These are phyloP conservation scores for Aphelinus atriplicis DNA, from an alignment of 1,140 invertebrate genomes.

Conservation along the genomic window DNA sequence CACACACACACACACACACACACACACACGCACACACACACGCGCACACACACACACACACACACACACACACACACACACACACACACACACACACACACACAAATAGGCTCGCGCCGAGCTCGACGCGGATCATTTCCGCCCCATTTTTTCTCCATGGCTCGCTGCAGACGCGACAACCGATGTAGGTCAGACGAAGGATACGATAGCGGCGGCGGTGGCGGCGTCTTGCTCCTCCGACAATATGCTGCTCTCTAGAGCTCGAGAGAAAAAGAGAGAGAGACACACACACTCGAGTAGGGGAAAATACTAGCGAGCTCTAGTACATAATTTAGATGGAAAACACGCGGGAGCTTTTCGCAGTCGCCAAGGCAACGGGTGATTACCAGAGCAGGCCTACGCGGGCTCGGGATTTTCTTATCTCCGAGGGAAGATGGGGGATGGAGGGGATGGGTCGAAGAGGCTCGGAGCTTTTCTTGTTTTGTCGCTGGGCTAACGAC, in stretches of 20 bases:
- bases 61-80: too few relatives aligned
- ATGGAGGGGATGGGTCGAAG: too few relatives aligned
- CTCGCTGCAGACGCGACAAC: not conserved
- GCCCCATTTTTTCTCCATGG: not conserved
- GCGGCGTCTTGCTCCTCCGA: not conserved
- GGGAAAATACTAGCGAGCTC: not conserved
- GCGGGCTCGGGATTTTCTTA: too few relatives aligned
- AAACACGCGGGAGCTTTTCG: constrained; percentile 24
- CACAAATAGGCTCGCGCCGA: not conserved
- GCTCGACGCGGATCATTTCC: not conserved
- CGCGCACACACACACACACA: too few relatives aligned
- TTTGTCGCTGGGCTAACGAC: too few relatives aligned
- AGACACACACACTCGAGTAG: not conserved
- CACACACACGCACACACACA: too few relatives aligned
- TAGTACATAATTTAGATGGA: constrained; percentile 34
- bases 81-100: too few relatives aligned
- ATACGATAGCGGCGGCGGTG: not conserved
- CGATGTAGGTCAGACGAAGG: constrained; percentile 27
- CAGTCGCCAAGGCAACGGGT: constrained; percentile 39
- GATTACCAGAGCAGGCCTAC: constrained; percentile 37
- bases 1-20: too few relatives aligned
- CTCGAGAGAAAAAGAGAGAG: not conserved
- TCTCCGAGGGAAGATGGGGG: too few relatives aligned
- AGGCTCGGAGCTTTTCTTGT: too few relatives aligned
- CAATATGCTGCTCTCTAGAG: too few relatives aligned